These are phyloP conservation scores for Thereuonema tuberculata DNA, from an alignment of 1,140 invertebrate genomes.

Conservation along the genomic window DNA sequence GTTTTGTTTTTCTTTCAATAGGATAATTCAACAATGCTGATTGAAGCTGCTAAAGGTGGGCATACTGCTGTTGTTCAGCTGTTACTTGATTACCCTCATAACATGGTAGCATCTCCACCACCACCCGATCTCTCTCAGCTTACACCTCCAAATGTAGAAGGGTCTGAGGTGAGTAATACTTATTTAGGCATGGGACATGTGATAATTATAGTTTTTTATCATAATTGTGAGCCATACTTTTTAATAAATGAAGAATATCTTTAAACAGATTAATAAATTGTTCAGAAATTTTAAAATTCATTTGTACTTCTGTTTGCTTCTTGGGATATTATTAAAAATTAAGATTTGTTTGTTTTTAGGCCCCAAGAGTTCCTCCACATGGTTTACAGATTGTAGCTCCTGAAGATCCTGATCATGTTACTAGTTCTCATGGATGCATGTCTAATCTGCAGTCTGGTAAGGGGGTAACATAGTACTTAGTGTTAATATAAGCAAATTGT, in stretches of 20 bases:
- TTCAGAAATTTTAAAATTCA: too few species aligned
- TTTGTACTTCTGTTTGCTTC: too few species aligned
- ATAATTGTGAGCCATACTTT: neutral
- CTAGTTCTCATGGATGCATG: constrained; percentile 8
- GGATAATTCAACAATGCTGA: constrained; percentile 97
- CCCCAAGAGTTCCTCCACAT: constrained; percentile 18
- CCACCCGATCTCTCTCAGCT: constrained; percentile 30
- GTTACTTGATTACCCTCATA: constrained; percentile 84
- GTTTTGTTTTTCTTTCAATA: constrained; percentile 25
- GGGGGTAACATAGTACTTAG: too few species aligned
- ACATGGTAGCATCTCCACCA: constrained; percentile 35
- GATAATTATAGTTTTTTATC: neutral
- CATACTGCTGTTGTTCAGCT: constrained; percentile 90
- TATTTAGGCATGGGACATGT: too few species aligned
- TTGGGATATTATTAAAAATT: too few species aligned
- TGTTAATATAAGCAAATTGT: too few species aligned
- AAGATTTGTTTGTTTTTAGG: neutral
- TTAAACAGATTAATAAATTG: neutral
- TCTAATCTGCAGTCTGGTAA: constrained; percentile 5
- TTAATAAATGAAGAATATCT: neutral
- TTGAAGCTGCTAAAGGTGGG: constrained; percentile 94
- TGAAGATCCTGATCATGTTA: constrained; percentile 11
- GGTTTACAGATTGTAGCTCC: constrained; percentile 5
- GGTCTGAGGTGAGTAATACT: constrained; percentile 24
- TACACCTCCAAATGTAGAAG: constrained; percentile 20